phyloP scores from a whole-genome alignment of 2,113 vertebrate genomes.

The Fulica atra region DNA sequence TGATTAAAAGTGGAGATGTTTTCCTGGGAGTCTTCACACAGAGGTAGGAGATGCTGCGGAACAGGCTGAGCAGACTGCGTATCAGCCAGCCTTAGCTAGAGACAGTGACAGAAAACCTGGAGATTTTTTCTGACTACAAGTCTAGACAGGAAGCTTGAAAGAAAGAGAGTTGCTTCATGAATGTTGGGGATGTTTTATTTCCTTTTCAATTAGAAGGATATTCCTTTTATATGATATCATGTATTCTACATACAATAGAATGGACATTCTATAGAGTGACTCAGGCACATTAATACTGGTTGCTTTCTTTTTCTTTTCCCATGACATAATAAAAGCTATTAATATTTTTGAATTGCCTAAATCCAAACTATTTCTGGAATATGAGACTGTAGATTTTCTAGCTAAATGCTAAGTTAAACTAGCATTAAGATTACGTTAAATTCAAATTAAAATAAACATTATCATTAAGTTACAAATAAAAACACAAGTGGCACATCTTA shows the following conservation, averaged over 20 bases:
- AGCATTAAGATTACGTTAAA: neutral
- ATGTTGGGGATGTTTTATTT: neutral
- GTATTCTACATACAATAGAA: neutral
- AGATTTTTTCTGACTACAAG: slow-evolving; percentile 14
- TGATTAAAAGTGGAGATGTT: neutral
- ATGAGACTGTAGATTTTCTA: neutral
- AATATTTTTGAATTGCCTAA: neutral
- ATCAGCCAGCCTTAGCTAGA: neutral
- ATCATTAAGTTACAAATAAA: neutral
- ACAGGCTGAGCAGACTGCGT: fast-evolving
- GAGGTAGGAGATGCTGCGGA: neutral
- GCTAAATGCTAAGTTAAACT: neutral
- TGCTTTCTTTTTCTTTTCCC: neutral
- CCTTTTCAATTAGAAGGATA: slow-evolving; percentile 27
- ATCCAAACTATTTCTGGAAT: neutral
- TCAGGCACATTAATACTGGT: neutral
- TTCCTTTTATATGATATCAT: neutral
- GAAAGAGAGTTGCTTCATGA: slow-evolving; percentile 1
- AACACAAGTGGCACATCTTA: fast-evolving
- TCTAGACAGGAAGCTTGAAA: slow-evolving; percentile 69
- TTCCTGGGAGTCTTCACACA: neutral
- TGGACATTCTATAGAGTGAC: neutral
- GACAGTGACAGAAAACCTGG: neutral
- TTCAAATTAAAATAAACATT: neutral
- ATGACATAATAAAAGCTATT: neutral